These are phyloP conservation scores for Orthosia incerta DNA, from an alignment of 2,888 invertebrate genomes.

Conservation along the genomic window DNA sequence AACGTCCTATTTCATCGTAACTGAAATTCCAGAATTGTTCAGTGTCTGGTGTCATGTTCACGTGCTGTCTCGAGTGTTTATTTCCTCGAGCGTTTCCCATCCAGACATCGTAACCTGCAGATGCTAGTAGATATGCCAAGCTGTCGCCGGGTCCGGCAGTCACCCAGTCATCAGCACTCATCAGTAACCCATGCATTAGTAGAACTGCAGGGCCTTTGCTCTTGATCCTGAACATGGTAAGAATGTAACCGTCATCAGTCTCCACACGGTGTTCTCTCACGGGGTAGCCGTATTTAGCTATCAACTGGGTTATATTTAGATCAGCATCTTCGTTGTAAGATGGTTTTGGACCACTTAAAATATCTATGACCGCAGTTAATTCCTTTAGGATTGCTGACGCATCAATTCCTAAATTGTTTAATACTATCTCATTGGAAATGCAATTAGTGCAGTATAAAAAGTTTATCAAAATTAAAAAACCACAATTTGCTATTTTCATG, in stretches of 20 bases:
- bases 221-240: slow-evolving; percentile 59
- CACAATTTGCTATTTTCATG: slow-evolving; percentile 25
- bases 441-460: slow-evolving; percentile 13
- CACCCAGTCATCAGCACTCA: slow-evolving; percentile 93
- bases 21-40: slow-evolving; percentile 91
- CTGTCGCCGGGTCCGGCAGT: slow-evolving; percentile 90
- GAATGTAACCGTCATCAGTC: slow-evolving; percentile 67
- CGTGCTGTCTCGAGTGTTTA: slow-evolving; percentile 89
- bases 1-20: slow-evolving; percentile 94
- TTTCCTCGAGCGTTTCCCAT: slow-evolving; percentile 95
- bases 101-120: slow-evolving; percentile 93
- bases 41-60: slow-evolving; percentile 73
- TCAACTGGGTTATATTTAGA: slow-evolving; percentile 56
- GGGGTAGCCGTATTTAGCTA: slow-evolving; percentile 40
- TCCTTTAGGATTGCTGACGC: slow-evolving; percentile 29
- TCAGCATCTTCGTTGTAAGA: slow-evolving; percentile 46
- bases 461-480: slow-evolving; percentile 19
- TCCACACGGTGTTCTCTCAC: slow-evolving; percentile 54
- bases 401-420: slow-evolving; percentile 30
- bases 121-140: slow-evolving; percentile 90
- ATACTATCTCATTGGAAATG: slow-evolving; percentile 17
- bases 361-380: slow-evolving; percentile 23
- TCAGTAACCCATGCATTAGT: slow-evolving; percentile 94
- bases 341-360: slow-evolving; percentile 25
- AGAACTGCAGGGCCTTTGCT: slow-evolving; percentile 85